These are phyloP conservation scores for Drosophila suboccidentalis DNA, from an alignment of 2,888 invertebrate species.

Conservation along the genomic window DNA sequence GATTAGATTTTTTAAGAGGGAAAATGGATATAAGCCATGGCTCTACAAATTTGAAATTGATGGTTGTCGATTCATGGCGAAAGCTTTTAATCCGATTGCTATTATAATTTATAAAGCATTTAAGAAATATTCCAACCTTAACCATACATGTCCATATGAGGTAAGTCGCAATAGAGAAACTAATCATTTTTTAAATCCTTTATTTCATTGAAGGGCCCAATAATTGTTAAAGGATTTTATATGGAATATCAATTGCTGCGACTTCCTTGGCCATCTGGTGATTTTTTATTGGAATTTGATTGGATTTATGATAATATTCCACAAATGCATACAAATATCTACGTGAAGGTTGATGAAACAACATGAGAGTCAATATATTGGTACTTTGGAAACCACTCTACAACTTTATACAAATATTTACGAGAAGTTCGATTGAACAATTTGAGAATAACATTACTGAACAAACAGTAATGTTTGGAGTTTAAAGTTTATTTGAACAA, in stretches of 20 bases:
- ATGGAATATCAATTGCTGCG: constrained; percentile 1
- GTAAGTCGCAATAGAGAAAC: constrained; percentile 10
- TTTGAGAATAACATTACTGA: neutral
- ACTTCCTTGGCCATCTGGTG: constrained; percentile 40
- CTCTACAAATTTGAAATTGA: constrained; percentile 28
- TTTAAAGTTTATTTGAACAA: no score
- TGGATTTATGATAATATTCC: constrained; percentile 14
- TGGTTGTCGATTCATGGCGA: constrained; percentile 37
- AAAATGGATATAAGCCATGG: constrained; percentile 52
- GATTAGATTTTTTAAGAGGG: constrained; percentile 23
- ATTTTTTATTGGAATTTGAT: constrained; percentile 12
- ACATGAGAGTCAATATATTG: no score
- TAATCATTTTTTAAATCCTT: neutral
- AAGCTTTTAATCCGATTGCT: constrained; percentile 25
- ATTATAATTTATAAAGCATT: constrained; percentile 14
- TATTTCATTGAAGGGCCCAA: constrained; percentile 6
- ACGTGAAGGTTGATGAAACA: neutral
- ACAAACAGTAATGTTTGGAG: neutral
- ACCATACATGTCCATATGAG: constrained; percentile 50
- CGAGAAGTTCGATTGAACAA: neutral
- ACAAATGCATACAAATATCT: constrained; percentile 18
- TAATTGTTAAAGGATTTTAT: constrained; percentile 22
- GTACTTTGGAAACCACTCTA: no score
- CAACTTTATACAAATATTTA: constrained; percentile 23
- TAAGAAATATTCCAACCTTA: constrained; percentile 35